Conservation (phyloP, 1,140 invertebrate species). For the Branchinecta lynchi region DNA sequence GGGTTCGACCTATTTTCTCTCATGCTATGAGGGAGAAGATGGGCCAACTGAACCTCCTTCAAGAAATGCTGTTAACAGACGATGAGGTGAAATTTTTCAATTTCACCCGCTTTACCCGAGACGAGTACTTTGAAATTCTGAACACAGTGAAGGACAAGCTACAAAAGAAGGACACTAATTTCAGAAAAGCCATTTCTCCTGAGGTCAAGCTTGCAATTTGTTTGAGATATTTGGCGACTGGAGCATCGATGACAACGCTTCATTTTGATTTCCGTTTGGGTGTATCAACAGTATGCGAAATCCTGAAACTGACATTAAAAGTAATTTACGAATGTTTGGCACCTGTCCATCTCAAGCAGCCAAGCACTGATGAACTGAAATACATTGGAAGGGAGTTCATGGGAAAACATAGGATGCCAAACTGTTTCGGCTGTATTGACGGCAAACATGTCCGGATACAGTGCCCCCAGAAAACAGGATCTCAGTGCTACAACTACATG, state of each 20-base stretch:
- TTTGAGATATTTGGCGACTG: too few relatives aligned
- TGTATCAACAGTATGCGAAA: constrained; percentile 12
- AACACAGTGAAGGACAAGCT: constrained; percentile 12
- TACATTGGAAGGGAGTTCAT: constrained; percentile 27
- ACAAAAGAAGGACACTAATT: constrained; percentile 12
- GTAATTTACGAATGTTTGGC: too few relatives aligned
- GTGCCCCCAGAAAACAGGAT: constrained; percentile 27
- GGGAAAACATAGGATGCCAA: constrained; percentile 34
- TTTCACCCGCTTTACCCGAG: too few relatives aligned
- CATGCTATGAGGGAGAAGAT: too few relatives aligned
- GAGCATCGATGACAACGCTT: too few relatives aligned
- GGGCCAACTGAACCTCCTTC: too few relatives aligned
- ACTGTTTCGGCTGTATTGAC: constrained; percentile 32
- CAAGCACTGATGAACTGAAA: constrained; percentile 22
- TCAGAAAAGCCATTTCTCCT: too few relatives aligned
- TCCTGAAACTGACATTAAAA: constrained; percentile 7
- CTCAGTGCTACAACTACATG: constrained; percentile 33
- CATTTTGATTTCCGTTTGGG: constrained; percentile 12
- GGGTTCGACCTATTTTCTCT: too few relatives aligned
- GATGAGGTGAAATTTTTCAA: too few relatives aligned
- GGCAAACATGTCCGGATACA: constrained; percentile 27
- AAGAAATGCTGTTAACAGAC: too few relatives aligned
- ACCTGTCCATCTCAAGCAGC: too few relatives aligned
- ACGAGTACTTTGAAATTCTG: constrained; percentile 10
- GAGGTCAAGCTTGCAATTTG: too few relatives aligned